Evolutionary conservation across 2,888 invertebrate species (phyloP), one percentile per base, ranked within the genome.

Genomic region (Tiliacea citrago): DNA sequence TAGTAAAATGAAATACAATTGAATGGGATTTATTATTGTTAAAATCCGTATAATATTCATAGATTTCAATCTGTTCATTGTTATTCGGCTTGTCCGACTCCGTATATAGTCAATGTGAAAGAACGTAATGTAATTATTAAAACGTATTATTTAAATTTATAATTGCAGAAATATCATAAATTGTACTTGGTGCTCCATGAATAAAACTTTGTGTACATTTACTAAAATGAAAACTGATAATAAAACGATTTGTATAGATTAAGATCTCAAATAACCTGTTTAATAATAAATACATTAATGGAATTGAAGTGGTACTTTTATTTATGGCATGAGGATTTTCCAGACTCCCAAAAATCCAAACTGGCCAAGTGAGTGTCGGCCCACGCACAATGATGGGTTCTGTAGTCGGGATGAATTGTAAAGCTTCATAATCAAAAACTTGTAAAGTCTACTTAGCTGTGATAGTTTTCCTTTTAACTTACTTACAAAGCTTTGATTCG

Each of bases 281-380:
- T 18, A 80, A 51, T 68, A 67, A 75, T 65, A 69, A 75, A 80
- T 55, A 65, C 45, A 71, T 60, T 75, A 21, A 71, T 70, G 68
- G 55, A 71, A 75, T 65, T 39, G 16, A 65, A 65, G 4, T 12
- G 5, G 53, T 42, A 24, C 65, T 79, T 73, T 80, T 57, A 76
- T 77, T 77, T 29, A 66, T 53, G 13, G 3, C 16, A 21, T 8
- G 8, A 51, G 7, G 1, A 21, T 68, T 42, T 47, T 29, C 21
- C 8, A 7, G 21, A 58, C 8, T 29, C 39, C 13, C 1, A 42
- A 57, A 42, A 2, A 3, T 29, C 29, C 29, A 29, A 29, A 29
- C 29, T 29, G 29, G 29, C 29, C 29, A 29, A 29, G 29, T 29
- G 29, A 29, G 29, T 29, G 29, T 29, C 29, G 29, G 29, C 29